phyloP scores from a whole-genome alignment of 2,797 vertebrate genomes.

The Fistularia commersonii region DNA sequence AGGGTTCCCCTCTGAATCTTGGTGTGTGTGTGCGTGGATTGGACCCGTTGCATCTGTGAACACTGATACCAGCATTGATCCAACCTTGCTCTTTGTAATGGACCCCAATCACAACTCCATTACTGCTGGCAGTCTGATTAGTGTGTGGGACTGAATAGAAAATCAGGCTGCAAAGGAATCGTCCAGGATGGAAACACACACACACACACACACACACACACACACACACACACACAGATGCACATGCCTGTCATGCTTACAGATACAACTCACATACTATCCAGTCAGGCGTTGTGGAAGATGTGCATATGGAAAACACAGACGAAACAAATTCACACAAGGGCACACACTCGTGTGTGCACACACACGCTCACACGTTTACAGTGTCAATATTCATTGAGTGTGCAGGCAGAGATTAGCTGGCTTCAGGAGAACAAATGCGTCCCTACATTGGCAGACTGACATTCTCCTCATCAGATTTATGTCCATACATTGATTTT shows the following conservation, averaged over 20 bases:
- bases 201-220: slow-evolving; percentile 12
- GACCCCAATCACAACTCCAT: slow-evolving; percentile 94
- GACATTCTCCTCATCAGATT: slow-evolving; percentile 86
- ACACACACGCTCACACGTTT: slow-evolving; percentile 3
- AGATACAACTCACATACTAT: slow-evolving; percentile 25
- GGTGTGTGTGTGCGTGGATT: slow-evolving; percentile 34
- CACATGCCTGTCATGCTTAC: slow-evolving; percentile 1
- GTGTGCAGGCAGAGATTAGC: slow-evolving; percentile 79
- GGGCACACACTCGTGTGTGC: slow-evolving; percentile 15
- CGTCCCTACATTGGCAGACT: slow-evolving; percentile 72
- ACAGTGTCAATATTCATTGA: slow-evolving; percentile 87
- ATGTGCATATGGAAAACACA: slow-evolving; percentile 32
- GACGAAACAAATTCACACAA: slow-evolving; percentile 33
- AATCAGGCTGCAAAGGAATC: slow-evolving; percentile 67
- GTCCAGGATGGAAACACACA: slow-evolving; percentile 32
- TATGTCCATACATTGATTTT: slow-evolving; percentile 85
- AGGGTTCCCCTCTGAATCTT: slow-evolving; percentile 18
- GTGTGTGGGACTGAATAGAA: slow-evolving; percentile 55
- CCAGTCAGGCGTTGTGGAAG: slow-evolving; percentile 28
- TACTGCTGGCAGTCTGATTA: slow-evolving; percentile 74
- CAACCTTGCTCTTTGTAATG: slow-evolving; percentile 81
- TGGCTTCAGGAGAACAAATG: slow-evolving; percentile 87
- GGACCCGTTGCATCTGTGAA: slow-evolving; percentile 75
- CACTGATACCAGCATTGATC: slow-evolving; percentile 87
- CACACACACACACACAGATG: slow-evolving; percentile 6